phyloP scores from a whole-genome alignment of 2,888 invertebrate species.

The Diarsia mendica region DNA sequence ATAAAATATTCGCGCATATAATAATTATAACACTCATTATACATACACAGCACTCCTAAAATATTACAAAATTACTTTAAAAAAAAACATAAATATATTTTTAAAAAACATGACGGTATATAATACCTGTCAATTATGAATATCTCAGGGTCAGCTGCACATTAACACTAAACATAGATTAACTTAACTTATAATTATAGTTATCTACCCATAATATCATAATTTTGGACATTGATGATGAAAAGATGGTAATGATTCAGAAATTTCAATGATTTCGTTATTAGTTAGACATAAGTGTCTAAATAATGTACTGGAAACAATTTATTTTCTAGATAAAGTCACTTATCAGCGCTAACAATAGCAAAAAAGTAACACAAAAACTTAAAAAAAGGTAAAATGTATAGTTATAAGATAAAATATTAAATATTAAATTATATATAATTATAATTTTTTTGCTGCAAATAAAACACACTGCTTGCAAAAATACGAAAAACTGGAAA shows the following conservation, averaged over 20 bases:
- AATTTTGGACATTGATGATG: slow-evolving; percentile 31
- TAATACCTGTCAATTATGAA: slow-evolving; percentile 54
- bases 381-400: no score
- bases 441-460: no score
- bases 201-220: slow-evolving; percentile 34
- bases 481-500: no score
- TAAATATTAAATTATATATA: no score
- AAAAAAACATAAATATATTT: background rate
- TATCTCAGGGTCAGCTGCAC: slow-evolving; percentile 53
- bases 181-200: slow-evolving; percentile 58
- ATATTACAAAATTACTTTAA: background rate
- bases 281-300: background rate
- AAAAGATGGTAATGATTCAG: slow-evolving; percentile 10
- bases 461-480: no score
- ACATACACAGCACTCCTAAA: no score
- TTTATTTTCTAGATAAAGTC: background rate
- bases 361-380: no score
- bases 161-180: slow-evolving; percentile 48
- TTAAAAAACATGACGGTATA: slow-evolving; percentile 13
- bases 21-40: no score
- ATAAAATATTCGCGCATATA: background rate
- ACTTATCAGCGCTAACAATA: background rate
- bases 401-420: no score
- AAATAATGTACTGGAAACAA: background rate
- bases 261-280: slow-evolving; percentile 21